Evolutionary conservation across 2,888 invertebrate genomes (phyloP), one percentile per base, ranked within the genome.

Genomic region (Patella ulyssiponensis): DNA sequence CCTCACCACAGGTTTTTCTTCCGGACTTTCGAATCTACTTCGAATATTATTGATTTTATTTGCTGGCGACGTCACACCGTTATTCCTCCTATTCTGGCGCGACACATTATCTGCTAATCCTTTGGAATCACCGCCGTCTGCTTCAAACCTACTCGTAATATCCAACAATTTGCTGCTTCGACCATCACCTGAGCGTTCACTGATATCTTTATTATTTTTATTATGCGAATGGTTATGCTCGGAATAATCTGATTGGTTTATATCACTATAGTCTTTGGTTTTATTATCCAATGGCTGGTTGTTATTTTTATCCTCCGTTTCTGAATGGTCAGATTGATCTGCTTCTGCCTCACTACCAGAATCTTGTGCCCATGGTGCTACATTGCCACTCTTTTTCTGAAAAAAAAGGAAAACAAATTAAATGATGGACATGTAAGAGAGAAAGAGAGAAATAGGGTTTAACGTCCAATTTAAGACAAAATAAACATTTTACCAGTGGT

Each of bases 281-380:
- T 83, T 81, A 14, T 80, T 82, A n/a, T 82, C 82, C 69, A 79
- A 77, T 75, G 82, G 81, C 70, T 83, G 78, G 77, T 80, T 81
- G 78, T 83, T 86, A 77, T 81, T 82, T 77, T 83, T 83, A 58
- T 81, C 80, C 74, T 81, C 83, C 15, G 82, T 80, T 78, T 81
- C 81, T 78, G 53, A 15, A 44, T 44, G 44, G n/a, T 51, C 69
- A 5, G 73, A 74, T 51, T 27, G 52, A 17, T 70, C 69, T 69
- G 17, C 69, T 44, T 71, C 69, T 20, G 53, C 79, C 27, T 83
- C 86, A 44, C 81, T 84, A 76, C 81, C 85, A n/a, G 82, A 82
- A 77, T 84, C 82, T 69, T 81, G 78, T 27, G 87, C 86, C 88
- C 87, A 87, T 11, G 83, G 79, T 9, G 86, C 85, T 52, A 84